phyloP scores from a whole-genome alignment of 2,113 vertebrate species.

The Sclerurus mexicanus region DNA sequence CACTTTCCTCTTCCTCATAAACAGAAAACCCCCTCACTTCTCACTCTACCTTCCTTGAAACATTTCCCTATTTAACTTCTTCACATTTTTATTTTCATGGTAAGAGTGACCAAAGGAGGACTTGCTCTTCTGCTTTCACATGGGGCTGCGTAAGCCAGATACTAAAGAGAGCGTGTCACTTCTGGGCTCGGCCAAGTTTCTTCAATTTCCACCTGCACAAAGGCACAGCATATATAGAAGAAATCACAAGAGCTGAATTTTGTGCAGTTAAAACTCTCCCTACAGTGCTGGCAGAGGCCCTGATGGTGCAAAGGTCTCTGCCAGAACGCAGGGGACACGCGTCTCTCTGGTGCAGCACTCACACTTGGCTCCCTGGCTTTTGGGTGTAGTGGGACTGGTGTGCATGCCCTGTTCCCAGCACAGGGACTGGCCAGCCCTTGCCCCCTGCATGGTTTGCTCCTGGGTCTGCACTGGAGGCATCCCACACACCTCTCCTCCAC shows the following conservation, averaged over 20 bases:
- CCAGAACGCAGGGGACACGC: rapidly evolving
- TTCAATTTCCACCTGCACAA: neutral
- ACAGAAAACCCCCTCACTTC: neutral
- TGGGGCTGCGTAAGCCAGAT: neutral
- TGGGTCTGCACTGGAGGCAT: neutral
- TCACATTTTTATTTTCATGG: neutral
- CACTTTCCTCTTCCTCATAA: neutral
- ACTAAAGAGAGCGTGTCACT: neutral
- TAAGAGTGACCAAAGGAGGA: neutral
- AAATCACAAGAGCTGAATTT: neutral
- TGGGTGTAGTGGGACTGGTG: rapidly evolving
- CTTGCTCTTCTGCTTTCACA: neutral
- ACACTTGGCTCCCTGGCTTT: neutral
- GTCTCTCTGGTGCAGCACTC: neutral
- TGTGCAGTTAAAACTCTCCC: neutral
- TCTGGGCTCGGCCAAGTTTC: neutral
- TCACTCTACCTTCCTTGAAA: neutral
- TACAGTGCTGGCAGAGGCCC: neutral
- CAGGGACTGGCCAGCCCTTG: neutral
- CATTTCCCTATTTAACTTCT: neutral
- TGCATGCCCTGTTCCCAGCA: neutral
- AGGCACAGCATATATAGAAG: neutral
- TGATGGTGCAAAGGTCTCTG: neutral
- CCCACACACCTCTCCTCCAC: neutral
- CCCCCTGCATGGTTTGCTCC: neutral